Conservation (phyloP, 1,140 invertebrate species). For the Oedothorax gibbosus region DNA sequence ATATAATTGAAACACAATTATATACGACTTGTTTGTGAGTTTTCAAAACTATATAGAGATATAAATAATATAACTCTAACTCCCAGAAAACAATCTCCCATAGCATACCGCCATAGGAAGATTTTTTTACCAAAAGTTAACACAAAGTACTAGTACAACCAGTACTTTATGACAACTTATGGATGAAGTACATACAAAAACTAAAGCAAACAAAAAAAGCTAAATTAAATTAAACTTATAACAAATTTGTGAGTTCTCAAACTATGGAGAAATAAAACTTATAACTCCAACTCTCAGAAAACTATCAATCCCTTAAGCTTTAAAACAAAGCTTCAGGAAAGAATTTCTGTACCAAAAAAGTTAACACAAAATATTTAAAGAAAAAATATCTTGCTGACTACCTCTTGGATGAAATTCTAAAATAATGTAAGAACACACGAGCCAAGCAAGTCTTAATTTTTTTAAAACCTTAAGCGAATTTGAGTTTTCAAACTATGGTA, state of each 20-base stretch:
- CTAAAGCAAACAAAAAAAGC: not conserved
- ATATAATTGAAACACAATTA: not conserved
- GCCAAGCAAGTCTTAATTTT: too few species aligned
- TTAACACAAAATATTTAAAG: not conserved
- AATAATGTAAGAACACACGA: too few species aligned
- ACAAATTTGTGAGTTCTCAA: not conserved
- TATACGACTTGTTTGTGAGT: not conserved
- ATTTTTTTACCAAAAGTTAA: not conserved
- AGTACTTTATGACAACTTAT: conserved; percentile 17
- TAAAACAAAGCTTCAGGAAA: conserved; percentile 9
- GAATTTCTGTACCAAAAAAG: not conserved
- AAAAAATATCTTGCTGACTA: not conserved
- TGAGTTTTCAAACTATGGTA: too few species aligned
- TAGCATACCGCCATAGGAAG: not conserved
- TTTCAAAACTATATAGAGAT: not conserved
- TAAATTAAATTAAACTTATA: not conserved
- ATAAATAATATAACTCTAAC: not conserved
- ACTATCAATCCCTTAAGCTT: not conserved
- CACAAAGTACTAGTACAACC: not conserved
- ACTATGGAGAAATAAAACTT: not conserved
- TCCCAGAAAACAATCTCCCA: not conserved
- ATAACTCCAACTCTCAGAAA: not conserved
- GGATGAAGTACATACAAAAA: not conserved
- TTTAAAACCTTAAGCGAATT: too few species aligned
- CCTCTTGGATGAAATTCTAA: not conserved